A percentile compares a stretch with the other conserved stretches of the same genome.
These are phyloP conservation scores for Chrysochloris asiatica DNA, from an alignment of 2,113 vertebrate genomes.

Conservation along the genomic window DNA sequence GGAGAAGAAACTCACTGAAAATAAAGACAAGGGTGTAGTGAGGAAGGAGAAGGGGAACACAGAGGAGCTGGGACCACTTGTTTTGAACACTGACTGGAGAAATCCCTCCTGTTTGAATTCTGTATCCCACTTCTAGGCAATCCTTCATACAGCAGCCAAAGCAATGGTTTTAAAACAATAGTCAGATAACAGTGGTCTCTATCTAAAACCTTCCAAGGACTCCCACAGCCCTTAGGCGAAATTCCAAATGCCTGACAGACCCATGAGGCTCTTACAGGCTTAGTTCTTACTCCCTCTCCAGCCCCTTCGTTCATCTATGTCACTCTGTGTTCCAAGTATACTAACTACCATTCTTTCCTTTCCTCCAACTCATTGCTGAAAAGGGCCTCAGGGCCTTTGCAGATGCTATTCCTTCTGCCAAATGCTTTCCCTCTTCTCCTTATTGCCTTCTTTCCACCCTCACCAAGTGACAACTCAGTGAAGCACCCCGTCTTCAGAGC, in stretches of 20 bases:
- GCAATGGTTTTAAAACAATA: not conserved
- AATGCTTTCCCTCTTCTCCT: not conserved
- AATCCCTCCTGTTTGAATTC: not conserved
- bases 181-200: not conserved
- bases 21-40: no score
- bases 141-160: not conserved
- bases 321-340: not conserved
- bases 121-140: fast-evolving
- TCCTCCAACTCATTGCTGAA: not conserved
- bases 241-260: not conserved
- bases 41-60: not conserved
- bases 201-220: fast-evolving
- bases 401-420: not conserved
- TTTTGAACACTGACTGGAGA: not conserved
- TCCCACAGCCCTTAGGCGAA: not conserved
- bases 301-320: not conserved
- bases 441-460: no score
- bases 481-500: not conserved
- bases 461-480: fast-evolving
- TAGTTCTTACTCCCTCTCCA: not conserved
- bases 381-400: conserved; percentile 41
- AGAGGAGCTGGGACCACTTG: not conserved
- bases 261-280: not conserved
- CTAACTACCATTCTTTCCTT: not conserved
- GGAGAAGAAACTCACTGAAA: not conserved